These are phyloP conservation scores for Choristoneura rosaceana DNA, from an alignment of 2,888 invertebrate species.

Conservation along the genomic window DNA sequence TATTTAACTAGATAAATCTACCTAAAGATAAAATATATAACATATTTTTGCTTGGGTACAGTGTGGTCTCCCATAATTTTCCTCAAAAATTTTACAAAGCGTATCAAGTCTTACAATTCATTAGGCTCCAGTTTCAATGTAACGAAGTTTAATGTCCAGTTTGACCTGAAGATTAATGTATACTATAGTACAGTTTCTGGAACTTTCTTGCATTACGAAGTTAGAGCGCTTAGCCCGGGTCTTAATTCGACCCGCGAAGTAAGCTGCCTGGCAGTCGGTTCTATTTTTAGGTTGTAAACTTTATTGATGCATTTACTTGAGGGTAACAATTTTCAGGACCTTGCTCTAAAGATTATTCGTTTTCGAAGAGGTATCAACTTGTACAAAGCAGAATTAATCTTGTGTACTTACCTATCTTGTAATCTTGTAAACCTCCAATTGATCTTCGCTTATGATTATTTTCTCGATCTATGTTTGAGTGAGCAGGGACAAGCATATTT, in stretches of 20 bases:
- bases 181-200: neutral
- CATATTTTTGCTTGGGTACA: neutral
- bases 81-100: neutral
- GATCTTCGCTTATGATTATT: no score
- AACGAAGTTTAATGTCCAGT: constrained; percentile 5
- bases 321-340: constrained; percentile 43
- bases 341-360: neutral
- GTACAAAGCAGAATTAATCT: no score
- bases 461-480: no score
- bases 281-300: constrained; percentile 11
- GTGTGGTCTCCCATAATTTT: neutral
- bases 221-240: neutral
- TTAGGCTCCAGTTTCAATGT: neutral
- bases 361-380: no score
- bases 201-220: constrained; percentile 17
- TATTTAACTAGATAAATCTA: no score
- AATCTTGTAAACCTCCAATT: no score
- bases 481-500: no score
- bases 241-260: neutral
- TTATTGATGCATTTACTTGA: neutral
- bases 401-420: no score
- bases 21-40: no score
- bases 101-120: neutral
- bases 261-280: neutral
- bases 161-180: constrained; percentile 7